Evolutionary conservation across 2,888 invertebrate species (phyloP).

Genomic region (Macrophya annulata): DNA sequence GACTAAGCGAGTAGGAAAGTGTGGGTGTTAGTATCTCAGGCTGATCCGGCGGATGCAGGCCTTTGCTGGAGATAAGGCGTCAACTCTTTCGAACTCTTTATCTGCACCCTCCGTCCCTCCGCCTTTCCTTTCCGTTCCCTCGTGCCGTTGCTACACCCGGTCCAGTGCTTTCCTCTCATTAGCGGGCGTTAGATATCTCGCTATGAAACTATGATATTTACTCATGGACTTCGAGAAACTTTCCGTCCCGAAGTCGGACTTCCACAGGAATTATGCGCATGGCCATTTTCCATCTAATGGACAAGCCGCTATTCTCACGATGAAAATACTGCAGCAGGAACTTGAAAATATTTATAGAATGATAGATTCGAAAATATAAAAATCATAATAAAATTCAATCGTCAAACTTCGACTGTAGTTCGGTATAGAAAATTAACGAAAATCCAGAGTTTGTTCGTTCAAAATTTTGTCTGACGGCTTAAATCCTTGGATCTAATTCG

Average conservation of each 20-base stretch:
- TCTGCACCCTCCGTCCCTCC: conserved; percentile 66
- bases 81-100: conserved; percentile 77
- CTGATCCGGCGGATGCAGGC: conserved; percentile 79
- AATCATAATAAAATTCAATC: background rate
- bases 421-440: background rate
- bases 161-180: conserved; percentile 65
- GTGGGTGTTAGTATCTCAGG: conserved; percentile 77
- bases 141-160: conserved; percentile 59
- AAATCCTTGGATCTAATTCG: background rate
- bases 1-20: conserved; percentile 73
- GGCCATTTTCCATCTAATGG: background rate
- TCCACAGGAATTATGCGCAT: background rate
- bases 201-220: conserved; percentile 53
- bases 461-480: background rate
- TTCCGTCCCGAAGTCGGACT: conserved; percentile 14
- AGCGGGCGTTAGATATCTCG: conserved; percentile 63
- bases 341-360: background rate
- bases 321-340: background rate
- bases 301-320: background rate
- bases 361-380: background rate
- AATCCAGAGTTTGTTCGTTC: background rate
- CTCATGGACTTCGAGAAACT: conserved; percentile 44
- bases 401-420: background rate
- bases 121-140: conserved; percentile 55
- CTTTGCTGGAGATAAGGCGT: conserved; percentile 72